phyloP scores from a whole-genome alignment of 2,888 invertebrate species.

The Agrotis segetum region DNA sequence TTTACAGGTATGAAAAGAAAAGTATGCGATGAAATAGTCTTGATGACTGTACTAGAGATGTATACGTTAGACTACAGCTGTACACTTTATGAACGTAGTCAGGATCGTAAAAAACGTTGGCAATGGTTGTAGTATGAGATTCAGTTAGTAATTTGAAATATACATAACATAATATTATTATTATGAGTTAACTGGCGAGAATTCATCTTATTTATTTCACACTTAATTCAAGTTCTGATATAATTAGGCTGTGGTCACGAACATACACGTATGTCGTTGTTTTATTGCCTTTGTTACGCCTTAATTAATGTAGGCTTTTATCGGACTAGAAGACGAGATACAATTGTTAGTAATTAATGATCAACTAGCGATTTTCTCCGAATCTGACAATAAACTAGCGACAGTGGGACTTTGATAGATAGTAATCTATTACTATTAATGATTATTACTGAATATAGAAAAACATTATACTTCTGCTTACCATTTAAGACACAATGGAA shows the following conservation, averaged over 20 bases:
- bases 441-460: background rate
- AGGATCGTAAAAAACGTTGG: slow-evolving; percentile 55
- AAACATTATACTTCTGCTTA: background rate
- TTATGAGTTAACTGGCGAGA: slow-evolving; percentile 32
- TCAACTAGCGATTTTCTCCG: background rate
- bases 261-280: slow-evolving; percentile 18
- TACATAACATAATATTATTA: slow-evolving; percentile 47
- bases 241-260: slow-evolving; percentile 34
- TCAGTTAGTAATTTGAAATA: slow-evolving; percentile 50
- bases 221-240: slow-evolving; percentile 35
- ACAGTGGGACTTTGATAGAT: background rate
- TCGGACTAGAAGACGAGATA: slow-evolving; percentile 7
- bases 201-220: slow-evolving; percentile 34
- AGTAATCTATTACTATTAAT: background rate
- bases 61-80: slow-evolving; percentile 5
- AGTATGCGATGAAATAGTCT: slow-evolving; percentile 52
- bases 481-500: background rate
- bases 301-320: slow-evolving; percentile 2
- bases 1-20: slow-evolving; percentile 61
- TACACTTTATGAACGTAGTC: slow-evolving; percentile 17
- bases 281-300: slow-evolving; percentile 20
- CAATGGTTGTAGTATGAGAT: slow-evolving; percentile 40
- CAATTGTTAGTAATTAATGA: slow-evolving; percentile 19
- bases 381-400: background rate
- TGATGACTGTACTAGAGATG: slow-evolving; percentile 28